Evolutionary conservation across 2,888 invertebrate species (phyloP), one percentile per base, ranked within the genome.

Genomic region (Dasysyrphus tricinctus): DNA sequence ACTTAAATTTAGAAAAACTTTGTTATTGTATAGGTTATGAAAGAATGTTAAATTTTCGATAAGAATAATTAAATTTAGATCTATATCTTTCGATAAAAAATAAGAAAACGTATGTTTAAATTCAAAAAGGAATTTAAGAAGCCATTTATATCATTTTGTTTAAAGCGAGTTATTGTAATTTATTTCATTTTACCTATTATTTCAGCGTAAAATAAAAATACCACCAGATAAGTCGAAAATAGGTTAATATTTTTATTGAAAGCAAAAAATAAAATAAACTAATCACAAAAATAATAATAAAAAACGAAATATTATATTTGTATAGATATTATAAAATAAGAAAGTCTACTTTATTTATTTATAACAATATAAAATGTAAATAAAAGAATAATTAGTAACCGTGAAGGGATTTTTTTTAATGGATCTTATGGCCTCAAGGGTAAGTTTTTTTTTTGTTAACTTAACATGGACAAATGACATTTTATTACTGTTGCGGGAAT

Each of bases 331-430:
- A 24, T 75, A 75, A 70, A 70, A 77, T 78, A 88, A 85, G 75
- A 79, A 88, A 83, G 59, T 49, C 61, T 76, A 65, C 78, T 85
- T 78, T 81, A 85, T 88, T 89, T 80, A 65, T 75, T 80, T 80
- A 61, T 61, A 75, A 78, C 61, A 81, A 79, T 85, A 89, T 88
- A 89, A 89, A 54, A 84, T 83, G 83, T 82, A 82, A 80, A 87
- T 83, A 87, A 87, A 87, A 79, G 39, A 61, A 72, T 86, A 61
- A 72, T 86, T 81, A 73, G 78, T 86, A 86, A 81, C 47, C 84
- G 73, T 72, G 73, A 14, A 34, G 8, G 29, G 9, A 16, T 16
- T 11, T 49, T n/a, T 24, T 24, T 24, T 24, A 24, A 24, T 24
- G 24, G 24, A 2, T 24, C 24, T 24, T 24, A 24, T 2, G 24